These are phyloP conservation scores for Neotoma lepida DNA, from an alignment of 2,113 vertebrate species.

Conservation along the genomic window DNA sequence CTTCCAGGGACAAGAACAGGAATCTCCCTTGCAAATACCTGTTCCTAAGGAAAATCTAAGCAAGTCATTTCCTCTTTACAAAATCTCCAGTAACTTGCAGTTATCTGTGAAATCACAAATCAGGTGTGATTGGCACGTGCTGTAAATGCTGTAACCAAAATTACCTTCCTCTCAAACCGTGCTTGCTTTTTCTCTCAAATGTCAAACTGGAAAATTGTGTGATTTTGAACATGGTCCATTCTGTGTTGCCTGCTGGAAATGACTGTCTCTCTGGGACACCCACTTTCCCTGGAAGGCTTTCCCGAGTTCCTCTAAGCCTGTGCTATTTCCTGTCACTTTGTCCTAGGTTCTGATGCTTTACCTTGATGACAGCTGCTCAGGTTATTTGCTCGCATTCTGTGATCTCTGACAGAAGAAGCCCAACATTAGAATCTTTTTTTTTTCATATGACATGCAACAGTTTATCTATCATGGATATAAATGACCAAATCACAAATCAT, in stretches of 20 bases:
- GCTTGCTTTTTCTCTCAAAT: neutral
- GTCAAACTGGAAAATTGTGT: neutral
- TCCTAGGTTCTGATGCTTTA: neutral
- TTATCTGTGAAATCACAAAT: conserved; percentile 2
- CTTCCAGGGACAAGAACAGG: neutral
- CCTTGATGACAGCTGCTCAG: neutral
- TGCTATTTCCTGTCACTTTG: neutral
- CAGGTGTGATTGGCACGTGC: neutral
- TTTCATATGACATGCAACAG: neutral
- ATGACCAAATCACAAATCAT: neutral
- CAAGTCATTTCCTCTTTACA: neutral
- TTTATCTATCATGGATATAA: neutral
- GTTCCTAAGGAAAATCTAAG: neutral
- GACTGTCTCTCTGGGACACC: neutral
- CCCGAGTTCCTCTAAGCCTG: neutral
- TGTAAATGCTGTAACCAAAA: neutral
- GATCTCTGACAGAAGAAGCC: neutral
- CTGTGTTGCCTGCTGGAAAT: neutral
- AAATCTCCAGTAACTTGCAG: neutral
- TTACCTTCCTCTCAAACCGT: neutral
- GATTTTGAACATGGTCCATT: neutral
- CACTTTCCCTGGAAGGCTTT: neutral
- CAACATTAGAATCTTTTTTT: neutral
- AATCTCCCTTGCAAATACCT: neutral
- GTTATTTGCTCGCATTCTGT: neutral